Conservation (phyloP, 2,797 vertebrate genomes). For the Chelonia mydas region DNA sequence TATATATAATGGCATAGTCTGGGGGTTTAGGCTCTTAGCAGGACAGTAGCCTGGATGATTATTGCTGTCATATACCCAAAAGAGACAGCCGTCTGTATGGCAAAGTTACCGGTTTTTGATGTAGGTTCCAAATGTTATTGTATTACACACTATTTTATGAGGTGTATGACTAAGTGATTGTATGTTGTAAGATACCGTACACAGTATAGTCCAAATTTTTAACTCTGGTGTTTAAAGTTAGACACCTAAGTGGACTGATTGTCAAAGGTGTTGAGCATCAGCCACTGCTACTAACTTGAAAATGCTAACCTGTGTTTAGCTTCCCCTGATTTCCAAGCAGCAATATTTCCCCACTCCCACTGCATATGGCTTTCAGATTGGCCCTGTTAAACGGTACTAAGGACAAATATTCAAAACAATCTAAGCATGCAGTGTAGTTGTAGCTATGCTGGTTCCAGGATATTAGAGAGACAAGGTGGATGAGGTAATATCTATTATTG, state of each 20-base stretch:
- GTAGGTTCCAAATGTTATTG: not conserved
- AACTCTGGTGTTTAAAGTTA: accelerated
- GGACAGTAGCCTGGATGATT: not conserved
- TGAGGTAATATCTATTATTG: not conserved
- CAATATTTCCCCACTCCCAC: accelerated
- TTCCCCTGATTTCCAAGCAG: not conserved
- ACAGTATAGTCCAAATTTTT: accelerated
- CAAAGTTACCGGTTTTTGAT: not conserved
- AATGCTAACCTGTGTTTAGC: not conserved
- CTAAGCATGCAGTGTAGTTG: not conserved
- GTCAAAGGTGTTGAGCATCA: not conserved
- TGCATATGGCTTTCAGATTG: not conserved
- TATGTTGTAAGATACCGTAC: accelerated
- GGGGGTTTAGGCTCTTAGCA: not conserved
- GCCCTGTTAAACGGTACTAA: not conserved
- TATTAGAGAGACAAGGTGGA: not conserved
- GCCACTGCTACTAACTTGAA: not conserved
- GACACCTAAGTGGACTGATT: accelerated
- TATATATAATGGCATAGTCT: not conserved
- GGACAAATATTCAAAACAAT: not conserved
- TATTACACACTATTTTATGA: accelerated
- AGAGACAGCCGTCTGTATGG: not conserved
- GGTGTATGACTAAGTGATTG: not conserved
- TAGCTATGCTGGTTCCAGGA: not conserved
- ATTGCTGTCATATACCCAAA: not conserved